Evolutionary conservation across 1,140 invertebrate species (phyloP).

Genomic region (Batillaria attramentaria): DNA sequence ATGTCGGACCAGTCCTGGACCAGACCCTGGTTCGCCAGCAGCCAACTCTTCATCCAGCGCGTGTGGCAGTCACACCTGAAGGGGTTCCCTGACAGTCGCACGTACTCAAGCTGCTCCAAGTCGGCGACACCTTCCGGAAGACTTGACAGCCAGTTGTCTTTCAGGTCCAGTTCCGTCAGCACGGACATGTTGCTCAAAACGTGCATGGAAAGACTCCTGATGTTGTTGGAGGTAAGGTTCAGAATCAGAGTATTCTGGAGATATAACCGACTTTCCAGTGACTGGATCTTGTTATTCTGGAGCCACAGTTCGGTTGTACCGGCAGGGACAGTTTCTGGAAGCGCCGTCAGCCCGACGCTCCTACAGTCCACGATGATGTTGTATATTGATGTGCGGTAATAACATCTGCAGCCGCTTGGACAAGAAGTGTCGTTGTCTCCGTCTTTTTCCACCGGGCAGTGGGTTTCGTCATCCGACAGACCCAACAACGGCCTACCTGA

Average conservation of each 20-base stretch:
- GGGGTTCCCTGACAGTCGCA: constrained; percentile 50
- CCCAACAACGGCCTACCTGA: constrained; percentile 29
- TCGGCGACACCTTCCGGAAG: constrained; percentile 36
- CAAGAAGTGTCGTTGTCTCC: constrained; percentile 26
- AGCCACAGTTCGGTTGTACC: constrained; percentile 52
- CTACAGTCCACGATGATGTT: constrained; percentile 56
- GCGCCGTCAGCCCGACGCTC: constrained; percentile 19
- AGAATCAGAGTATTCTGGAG: constrained; percentile 11
- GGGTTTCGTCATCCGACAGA: constrained; percentile 48
- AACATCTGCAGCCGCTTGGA: constrained; percentile 49
- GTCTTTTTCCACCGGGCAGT: constrained; percentile 36
- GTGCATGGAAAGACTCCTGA: constrained; percentile 18
- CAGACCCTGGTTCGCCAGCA: constrained; percentile 33
- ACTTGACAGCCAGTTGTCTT: constrained; percentile 48
- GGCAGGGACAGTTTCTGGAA: constrained; percentile 42
- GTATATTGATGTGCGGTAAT: constrained; percentile 38
- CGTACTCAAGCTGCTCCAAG: constrained; percentile 10
- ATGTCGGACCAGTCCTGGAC: constrained; percentile 37
- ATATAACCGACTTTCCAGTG: constrained; percentile 19
- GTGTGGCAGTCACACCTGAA: constrained; percentile 56
- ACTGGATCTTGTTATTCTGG: constrained; percentile 49
- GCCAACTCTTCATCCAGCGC: constrained; percentile 56
- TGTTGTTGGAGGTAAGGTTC: constrained; percentile 15
- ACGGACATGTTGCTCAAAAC: constrained; percentile 31
- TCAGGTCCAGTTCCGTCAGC: constrained; percentile 38